These are phyloP conservation scores for Lithosia quadra DNA, from an alignment of 2,888 invertebrate species.

Conservation along the genomic window DNA sequence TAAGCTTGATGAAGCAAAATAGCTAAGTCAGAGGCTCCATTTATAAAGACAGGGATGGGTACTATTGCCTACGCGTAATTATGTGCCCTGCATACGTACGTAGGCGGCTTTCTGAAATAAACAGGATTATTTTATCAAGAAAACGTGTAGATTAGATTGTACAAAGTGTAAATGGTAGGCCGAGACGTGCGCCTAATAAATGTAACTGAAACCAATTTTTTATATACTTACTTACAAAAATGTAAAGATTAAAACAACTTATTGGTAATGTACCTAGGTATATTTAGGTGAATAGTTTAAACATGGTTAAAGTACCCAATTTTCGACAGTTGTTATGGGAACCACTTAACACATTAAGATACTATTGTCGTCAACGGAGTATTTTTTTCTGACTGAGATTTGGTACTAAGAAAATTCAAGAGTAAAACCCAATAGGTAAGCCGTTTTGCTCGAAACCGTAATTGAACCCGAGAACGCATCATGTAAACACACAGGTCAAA, in stretches of 20 bases:
- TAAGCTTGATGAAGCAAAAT: slow-evolving; percentile 51
- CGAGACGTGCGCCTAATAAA: slow-evolving; percentile 13
- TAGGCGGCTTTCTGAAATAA: slow-evolving; percentile 33
- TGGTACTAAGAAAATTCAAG: too few species aligned
- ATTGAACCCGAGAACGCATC: too few species aligned
- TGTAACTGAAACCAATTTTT: slow-evolving; percentile 11
- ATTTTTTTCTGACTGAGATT: background rate
- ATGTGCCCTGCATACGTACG: slow-evolving; percentile 48
- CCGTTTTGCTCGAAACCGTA: too few species aligned
- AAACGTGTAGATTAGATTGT: slow-evolving; percentile 47
- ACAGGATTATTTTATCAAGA: slow-evolving; percentile 48
- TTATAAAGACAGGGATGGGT: slow-evolving; percentile 51
- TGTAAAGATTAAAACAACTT: background rate
- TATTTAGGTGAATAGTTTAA: too few species aligned
- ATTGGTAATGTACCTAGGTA: too few species aligned
- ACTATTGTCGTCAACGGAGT: background rate
- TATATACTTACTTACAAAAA: background rate
- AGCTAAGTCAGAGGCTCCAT: slow-evolving; percentile 52
- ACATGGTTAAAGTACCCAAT: too few species aligned
- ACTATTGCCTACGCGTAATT: slow-evolving; percentile 50
- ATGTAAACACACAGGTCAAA: background rate
- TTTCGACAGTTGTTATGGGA: background rate
- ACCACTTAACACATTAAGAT: background rate
- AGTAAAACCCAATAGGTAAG: background rate
- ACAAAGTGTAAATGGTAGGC: slow-evolving; percentile 15